phyloP scores from a whole-genome alignment of 2,797 vertebrate species.

The Nyctibius grandis region DNA sequence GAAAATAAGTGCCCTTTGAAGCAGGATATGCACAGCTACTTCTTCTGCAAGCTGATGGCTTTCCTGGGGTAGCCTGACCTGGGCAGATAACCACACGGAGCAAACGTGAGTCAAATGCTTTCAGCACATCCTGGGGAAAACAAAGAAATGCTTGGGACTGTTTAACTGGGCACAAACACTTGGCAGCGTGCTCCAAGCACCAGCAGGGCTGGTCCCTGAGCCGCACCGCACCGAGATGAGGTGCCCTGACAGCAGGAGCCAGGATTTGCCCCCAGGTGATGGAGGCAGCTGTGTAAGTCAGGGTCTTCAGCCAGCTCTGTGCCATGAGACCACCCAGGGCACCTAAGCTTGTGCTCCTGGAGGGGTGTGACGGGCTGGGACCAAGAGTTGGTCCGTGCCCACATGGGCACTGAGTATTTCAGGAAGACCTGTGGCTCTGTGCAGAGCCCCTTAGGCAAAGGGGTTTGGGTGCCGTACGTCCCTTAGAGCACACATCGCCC shows the following conservation, averaged over 20 bases:
- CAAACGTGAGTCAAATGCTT: not conserved
- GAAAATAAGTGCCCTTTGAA: not conserved
- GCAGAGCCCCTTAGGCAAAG: not conserved
- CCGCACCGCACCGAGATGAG: fast-evolving
- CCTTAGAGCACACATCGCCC: not conserved
- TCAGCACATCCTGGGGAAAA: not conserved
- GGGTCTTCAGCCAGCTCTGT: not conserved
- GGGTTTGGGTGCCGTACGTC: not conserved
- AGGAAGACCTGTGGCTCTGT: not conserved
- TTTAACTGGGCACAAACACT: not conserved
- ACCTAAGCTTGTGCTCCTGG: not conserved
- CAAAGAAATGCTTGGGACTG: fast-evolving
- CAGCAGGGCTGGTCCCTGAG: fast-evolving
- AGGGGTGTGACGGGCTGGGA: not conserved
- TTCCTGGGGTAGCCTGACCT: not conserved
- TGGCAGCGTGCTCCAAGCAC: not conserved
- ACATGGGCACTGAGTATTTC: fast-evolving
- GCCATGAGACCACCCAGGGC: not conserved
- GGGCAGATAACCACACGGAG: not conserved
- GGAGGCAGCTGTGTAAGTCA: not conserved
- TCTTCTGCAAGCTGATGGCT: not conserved
- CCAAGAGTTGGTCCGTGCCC: fast-evolving
- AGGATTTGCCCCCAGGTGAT: not conserved
- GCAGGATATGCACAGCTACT: not conserved
- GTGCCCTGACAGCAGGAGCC: not conserved